These are phyloP conservation scores for Cydia splendana DNA, from an alignment of 1,140 invertebrate species.

Conservation along the genomic window DNA sequence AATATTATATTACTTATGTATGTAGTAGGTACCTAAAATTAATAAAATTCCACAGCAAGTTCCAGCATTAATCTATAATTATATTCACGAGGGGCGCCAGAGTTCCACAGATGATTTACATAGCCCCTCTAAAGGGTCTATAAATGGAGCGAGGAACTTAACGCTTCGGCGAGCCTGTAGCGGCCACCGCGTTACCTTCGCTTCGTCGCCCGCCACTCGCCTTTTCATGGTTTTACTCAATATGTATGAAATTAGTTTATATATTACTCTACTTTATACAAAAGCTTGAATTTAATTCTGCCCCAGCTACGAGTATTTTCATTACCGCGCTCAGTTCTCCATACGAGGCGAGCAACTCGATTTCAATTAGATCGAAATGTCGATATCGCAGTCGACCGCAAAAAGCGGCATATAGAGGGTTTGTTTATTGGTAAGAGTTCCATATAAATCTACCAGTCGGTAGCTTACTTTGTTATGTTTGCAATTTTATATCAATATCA, in stretches of 20 bases:
- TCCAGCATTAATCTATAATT: constrained; percentile 22
- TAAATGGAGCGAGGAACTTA: constrained; percentile 59
- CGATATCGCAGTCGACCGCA: constrained; percentile 26
- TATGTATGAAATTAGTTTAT: constrained; percentile 14
- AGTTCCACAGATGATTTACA: constrained; percentile 39
- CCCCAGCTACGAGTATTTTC: constrained; percentile 25
- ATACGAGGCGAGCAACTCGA: constrained; percentile 9
- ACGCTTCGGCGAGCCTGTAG: constrained; percentile 45
- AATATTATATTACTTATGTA: neutral
- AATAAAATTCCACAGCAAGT: neutral
- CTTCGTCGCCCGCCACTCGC: constrained; percentile 50
- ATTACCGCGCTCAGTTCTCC: constrained; percentile 1
- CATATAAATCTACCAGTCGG: neutral
- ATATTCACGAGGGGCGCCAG: constrained; percentile 15
- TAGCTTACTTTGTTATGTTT: neutral
- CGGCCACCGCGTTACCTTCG: constrained; percentile 57
- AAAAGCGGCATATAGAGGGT: neutral
- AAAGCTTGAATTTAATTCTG: constrained; percentile 12
- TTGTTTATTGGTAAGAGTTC: neutral
- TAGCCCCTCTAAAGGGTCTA: constrained; percentile 44
- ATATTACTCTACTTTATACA: neutral
- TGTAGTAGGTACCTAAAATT: neutral
- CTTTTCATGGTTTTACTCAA: constrained; percentile 43
- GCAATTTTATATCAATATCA: no score
- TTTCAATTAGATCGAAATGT: constrained; percentile 24